These are phyloP conservation scores for Epizoanthus fatuus DNA, from an alignment of 92 coral and sea anemone genomes.

Conservation along the genomic window DNA sequence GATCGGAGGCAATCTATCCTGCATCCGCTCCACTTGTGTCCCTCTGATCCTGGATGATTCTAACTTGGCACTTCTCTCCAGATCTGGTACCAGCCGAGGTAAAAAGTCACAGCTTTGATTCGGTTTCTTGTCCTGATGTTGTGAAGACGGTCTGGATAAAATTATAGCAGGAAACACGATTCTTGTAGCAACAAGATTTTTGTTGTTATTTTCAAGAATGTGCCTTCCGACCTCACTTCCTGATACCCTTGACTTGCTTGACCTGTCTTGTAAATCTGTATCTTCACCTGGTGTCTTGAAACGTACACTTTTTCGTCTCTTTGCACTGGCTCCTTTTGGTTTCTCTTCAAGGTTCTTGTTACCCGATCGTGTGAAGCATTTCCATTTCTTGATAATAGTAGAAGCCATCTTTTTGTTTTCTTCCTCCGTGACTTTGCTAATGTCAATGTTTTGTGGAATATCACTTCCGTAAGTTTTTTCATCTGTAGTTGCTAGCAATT, in stretches of 20 bases:
- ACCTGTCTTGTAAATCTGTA: slow-evolving; percentile 5
- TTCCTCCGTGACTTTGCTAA: slow-evolving; percentile 55
- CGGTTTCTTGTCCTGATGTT: slow-evolving; percentile 31
- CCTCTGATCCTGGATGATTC: slow-evolving; percentile 1
- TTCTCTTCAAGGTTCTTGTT: slow-evolving; percentile 40
- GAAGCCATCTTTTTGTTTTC: slow-evolving; percentile 67
- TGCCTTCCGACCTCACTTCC: background rate
- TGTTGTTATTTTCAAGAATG: slow-evolving; percentile 1
- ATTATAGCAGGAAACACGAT: slow-evolving; percentile 69
- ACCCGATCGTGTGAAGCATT: slow-evolving; percentile 41
- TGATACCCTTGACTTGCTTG: background rate
- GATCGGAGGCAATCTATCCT: slow-evolving; percentile 32
- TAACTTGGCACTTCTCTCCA: background rate
- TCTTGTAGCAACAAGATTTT: slow-evolving; percentile 24
- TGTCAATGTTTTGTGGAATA: slow-evolving; percentile 6
- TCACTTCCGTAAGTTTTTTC: background rate
- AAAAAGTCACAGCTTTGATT: slow-evolving; percentile 18
- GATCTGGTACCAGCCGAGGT: slow-evolving; percentile 17
- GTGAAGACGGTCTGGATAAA: slow-evolving; percentile 35
- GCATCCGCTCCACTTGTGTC: background rate
- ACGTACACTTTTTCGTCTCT: slow-evolving; percentile 63
- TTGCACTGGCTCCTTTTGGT: slow-evolving; percentile 46
- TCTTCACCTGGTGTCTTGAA: slow-evolving; percentile 57
- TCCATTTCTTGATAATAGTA: slow-evolving; percentile 66
- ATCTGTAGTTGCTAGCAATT: slow-evolving; percentile 35